Evolutionary conservation across 2,113 vertebrate species (phyloP), one percentile per base, ranked within the genome.

Genomic region (Sinosuthora webbiana): DNA sequence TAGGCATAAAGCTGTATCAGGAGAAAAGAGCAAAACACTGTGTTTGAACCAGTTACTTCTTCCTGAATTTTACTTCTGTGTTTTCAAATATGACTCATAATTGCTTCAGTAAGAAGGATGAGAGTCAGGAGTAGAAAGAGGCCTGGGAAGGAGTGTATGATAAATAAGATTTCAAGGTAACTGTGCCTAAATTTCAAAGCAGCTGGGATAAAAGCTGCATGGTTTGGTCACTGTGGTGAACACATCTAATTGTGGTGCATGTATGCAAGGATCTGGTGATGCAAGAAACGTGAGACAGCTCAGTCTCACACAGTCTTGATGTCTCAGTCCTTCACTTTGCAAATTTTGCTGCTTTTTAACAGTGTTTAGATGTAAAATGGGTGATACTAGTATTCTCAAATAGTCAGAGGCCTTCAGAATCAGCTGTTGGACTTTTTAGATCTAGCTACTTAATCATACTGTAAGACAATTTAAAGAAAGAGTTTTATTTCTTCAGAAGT

Each of bases 361-460:
- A 31, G 42, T 23, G 3, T n/a, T 81, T 52, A 55, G 41, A 19
- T 68, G 41, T 56, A 82, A 83, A 89, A 12, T 0, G 0, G 7
- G 11, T 69, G 18, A 14, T 71, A 10, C 6, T 65, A 6, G 17
- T 49, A 24, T 30, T 81, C 18, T 67, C 11, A 50, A 19, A 13
- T 30, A 74, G 41, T n/a, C n/a, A 21, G 11, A 88, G 33, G 33
- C 47, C 18, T 88, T 77, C 55, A 62, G 50, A 90, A 35, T 7
- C 16, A 77, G 31, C 39, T 56, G 44, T 60, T 87, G 64, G 45
- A 45, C 35, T 74, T 59, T 4, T 15, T 52, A 37, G 20, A 21
- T 65, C 15, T 62, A 39, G 23, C 50, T 80, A 13, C 23, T 65
- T 44, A 68, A 68, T 37, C 37, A 5, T 62, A 10, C 13, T 73